These are phyloP conservation scores for Drosophila cyrtoloma DNA, from an alignment of 2,888 invertebrate species.

Conservation along the genomic window DNA sequence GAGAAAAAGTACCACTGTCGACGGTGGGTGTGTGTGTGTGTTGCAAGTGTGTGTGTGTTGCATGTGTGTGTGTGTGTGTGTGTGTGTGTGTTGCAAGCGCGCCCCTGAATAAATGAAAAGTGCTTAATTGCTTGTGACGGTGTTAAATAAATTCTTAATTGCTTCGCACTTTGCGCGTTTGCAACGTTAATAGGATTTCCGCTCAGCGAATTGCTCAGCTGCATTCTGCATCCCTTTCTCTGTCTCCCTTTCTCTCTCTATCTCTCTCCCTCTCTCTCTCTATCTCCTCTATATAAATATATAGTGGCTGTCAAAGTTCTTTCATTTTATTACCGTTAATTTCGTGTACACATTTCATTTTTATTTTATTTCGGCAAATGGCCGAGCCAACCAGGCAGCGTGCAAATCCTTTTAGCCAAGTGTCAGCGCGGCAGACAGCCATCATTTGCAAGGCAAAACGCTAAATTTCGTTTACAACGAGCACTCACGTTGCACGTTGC, in stretches of 20 bases:
- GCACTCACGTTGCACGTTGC: slow-evolving; percentile 19
- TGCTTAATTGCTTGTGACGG: slow-evolving; percentile 85
- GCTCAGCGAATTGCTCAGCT: slow-evolving; percentile 22
- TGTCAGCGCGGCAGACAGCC: slow-evolving; percentile 57
- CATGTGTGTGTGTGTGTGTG: not conserved
- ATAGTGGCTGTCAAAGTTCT: slow-evolving; percentile 56
- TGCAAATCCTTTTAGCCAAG: slow-evolving; percentile 75
- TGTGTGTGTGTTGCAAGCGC: slow-evolving; percentile 33
- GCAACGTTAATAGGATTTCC: slow-evolving; percentile 84
- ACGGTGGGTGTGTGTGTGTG: slow-evolving; percentile 24
- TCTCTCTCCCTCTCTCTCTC: not conserved
- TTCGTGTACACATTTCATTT: slow-evolving; percentile 42
- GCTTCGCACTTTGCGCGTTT: slow-evolving; percentile 85
- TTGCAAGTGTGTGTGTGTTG: slow-evolving; percentile 7
- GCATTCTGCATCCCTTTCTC: slow-evolving; percentile 21
- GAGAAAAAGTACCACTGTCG: slow-evolving; percentile 58
- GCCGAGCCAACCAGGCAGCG: slow-evolving; percentile 50
- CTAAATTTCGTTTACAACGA: slow-evolving; percentile 74
- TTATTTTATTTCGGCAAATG: slow-evolving; percentile 35
- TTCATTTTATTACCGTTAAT: slow-evolving; percentile 74
- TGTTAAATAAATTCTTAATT: slow-evolving; percentile 85
- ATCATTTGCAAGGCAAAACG: slow-evolving; percentile 80
- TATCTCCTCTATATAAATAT: not conserved
- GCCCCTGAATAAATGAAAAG: slow-evolving; percentile 82
- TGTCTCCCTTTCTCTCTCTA: not conserved